Evolutionary conservation across 2,797 vertebrate genomes (phyloP), one percentile per base, ranked within the genome.

Genomic region (Paramormyrops hopkinsi): DNA sequence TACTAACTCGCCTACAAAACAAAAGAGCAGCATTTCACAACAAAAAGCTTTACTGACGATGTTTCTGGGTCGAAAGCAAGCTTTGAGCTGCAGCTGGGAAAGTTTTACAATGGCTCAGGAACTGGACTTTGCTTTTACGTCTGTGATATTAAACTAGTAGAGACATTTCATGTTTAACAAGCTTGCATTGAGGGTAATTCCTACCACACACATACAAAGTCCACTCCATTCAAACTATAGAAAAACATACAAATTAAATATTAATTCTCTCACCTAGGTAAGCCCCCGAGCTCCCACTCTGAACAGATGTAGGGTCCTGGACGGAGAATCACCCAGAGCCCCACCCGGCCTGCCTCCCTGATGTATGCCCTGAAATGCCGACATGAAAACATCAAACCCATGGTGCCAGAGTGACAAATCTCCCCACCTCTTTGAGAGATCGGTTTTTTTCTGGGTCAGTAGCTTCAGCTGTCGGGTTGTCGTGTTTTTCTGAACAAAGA

Each of bases 311-410:
- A 96, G 5, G 98, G 98, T 82, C 98, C 98, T 14, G 98, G 98
- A 53, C 97, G 96, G 90, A 99, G 94, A 89, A 99, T 98, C 89
- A 99, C 97, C 97, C 97, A 98, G 46, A 99, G 94, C 53, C 97
- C 98, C 1, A 97, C 90, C 84, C 97, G 95, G n/a, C 94, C 96
- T 50, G 98, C 98, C 92, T 96, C 91, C 86, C 88, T 93, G 89
- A 99, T 91, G 91, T 96, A 99, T 41, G 95, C 95, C 94, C 98
- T 99, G 88, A 88, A 62, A 91, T 93, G 90, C 0, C 51, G 90
- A 56, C 92, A 29, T 17, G 17, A 6, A 29, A 62, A 62, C 69
- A 44, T 88, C 59, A 48, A 33, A 69, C 37, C 19, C 0, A 65
- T 9, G 56, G 59, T 4, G 1, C 56, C 54, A n/a, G 9, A 5